A percentile compares a stretch with the other conserved stretches of the same genome.
Conservation (phyloP, 2,113 vertebrate species). For the western clawed frog (Xenopus tropicalis) region UCB_Xtro_10.0 CM004446.2:78585001-78585500, state of each 20-base stretch:
- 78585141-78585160: conserved; percentile 21
- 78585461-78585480: too few relatives aligned
- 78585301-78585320: conserved; percentile 1
- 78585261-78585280: conserved; percentile 33
- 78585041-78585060: conserved; percentile 10
- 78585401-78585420: too few relatives aligned
- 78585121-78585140: conserved; percentile 36
- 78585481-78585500: too few relatives aligned
- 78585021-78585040: conserved; percentile 27
- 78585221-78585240: conserved; percentile 29
- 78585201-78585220: conserved; percentile 16
- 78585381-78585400: too few relatives aligned
- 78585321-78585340: neutral
- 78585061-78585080: conserved; percentile 22
- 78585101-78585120: conserved; percentile 37
- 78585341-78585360: too few relatives aligned
- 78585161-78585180: conserved; percentile 36
- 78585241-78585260: conserved; percentile 17
- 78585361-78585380: too few relatives aligned
- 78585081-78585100: conserved; percentile 17
- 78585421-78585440: too few relatives aligned
- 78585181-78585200: conserved; percentile 39
- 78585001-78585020: conserved; percentile 21
- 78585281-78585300: neutral
- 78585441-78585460: too few relatives aligned